These are phyloP conservation scores for Phyllotis vaccarum DNA, from an alignment of 2,797 vertebrate genomes.

Conservation along the genomic window DNA sequence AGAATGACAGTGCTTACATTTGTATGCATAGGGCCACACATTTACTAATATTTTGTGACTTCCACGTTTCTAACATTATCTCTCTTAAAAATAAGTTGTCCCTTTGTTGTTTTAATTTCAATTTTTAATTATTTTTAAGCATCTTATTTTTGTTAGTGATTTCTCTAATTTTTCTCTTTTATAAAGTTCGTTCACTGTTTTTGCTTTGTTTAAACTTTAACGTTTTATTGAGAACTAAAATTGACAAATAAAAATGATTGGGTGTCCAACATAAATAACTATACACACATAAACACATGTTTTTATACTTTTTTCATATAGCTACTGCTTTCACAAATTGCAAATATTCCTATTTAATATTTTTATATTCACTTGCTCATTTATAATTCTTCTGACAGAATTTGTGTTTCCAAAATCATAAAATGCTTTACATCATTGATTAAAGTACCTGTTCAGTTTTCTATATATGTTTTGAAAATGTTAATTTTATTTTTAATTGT, in stretches of 20 bases:
- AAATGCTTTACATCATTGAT: not conserved
- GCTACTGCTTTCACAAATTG: not conserved
- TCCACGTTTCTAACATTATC: not conserved
- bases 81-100: not conserved
- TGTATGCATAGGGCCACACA: fast-evolving
- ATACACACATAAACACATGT: not conserved
- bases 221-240: not conserved
- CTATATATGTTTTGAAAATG: not conserved
- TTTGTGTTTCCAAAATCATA: slow-evolving; percentile 24
- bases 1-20: not conserved
- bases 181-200: not conserved
- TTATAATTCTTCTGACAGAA: not conserved
- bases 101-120: slow-evolving; percentile 11
- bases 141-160: not conserved
- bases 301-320: not conserved
- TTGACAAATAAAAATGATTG: not conserved
- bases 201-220: not conserved
- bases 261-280: not conserved
- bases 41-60: not conserved
- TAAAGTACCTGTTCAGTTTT: not conserved
- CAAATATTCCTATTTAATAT: not conserved
- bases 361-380: not conserved
- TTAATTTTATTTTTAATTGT: not conserved
- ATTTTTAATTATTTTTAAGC: slow-evolving; percentile 15
- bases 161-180: slow-evolving; percentile 4